phyloP scores from a whole-genome alignment of 37 sponge, comb jelly and placozoan species.

The Amphimedon queenslandica region DNA sequence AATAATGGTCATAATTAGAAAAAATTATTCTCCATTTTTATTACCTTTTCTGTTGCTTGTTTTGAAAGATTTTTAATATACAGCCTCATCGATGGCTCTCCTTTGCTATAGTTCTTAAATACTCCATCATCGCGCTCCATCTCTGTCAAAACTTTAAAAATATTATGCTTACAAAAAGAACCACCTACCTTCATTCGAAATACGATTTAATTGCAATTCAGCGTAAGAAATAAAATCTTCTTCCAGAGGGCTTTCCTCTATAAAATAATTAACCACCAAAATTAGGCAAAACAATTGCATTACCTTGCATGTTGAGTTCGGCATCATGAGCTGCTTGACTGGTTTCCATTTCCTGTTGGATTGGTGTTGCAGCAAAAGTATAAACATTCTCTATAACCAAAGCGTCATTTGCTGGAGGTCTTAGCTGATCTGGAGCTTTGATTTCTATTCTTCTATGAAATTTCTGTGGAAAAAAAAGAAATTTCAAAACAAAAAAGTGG shows the following conservation, averaged over 20 bases:
- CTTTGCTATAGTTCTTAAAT: conserved; percentile 52
- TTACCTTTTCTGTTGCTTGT: conserved; percentile 32
- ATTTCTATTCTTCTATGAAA: neutral
- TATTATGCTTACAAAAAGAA: neutral
- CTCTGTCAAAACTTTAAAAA: conserved; percentile 26
- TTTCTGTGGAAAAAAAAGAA: neutral
- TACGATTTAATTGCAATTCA: conserved; percentile 6
- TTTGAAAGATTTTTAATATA: conserved; percentile 93
- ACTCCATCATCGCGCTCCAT: conserved; percentile 35
- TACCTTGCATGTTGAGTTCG: too few relatives aligned
- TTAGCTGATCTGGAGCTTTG: neutral
- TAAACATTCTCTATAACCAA: neutral
- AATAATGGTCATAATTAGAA: conserved; percentile 2
- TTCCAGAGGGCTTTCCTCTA: conserved; percentile 4
- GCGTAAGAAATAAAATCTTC: conserved; percentile 1
- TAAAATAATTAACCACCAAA: too few relatives aligned
- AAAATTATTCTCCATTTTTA: too few relatives aligned
- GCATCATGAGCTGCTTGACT: too few relatives aligned
- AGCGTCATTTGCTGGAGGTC: neutral
- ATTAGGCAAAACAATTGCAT: too few relatives aligned
- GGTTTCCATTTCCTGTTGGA: too few relatives aligned
- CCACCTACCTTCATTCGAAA: conserved; percentile 11
- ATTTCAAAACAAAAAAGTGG: neutral
- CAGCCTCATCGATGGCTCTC: conserved; percentile 76
- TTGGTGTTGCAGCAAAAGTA: neutral